Base-by-base conservation (phyloP, 2,113 vertebrate genomes). In the Turnix velox region DNA sequence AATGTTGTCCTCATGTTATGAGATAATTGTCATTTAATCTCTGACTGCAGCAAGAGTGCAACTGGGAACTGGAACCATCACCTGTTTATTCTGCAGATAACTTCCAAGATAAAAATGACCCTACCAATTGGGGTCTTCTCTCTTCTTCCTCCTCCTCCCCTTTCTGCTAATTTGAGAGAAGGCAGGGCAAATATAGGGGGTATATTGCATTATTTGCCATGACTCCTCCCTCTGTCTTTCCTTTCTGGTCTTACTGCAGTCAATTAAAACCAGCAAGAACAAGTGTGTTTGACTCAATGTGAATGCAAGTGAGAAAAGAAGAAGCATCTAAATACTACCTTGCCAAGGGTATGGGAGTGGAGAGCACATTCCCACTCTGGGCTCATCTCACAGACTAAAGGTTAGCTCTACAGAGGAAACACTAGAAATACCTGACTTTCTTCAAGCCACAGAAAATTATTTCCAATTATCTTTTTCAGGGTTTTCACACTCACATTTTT, bases 141-240 rank as follows among this genome's bases (percentile, higher is more conserved):
- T 87, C 82, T 65, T 89, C 83, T 87, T 87, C 67, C 92, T 93
- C 67, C 92, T 93, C 73, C 92, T 78, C 78, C 35, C 86, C 75
- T 76, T 61, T 83, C 77, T 79, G 59, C 93, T 89, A 43, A 74
- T 59, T 46, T 40, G 72, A 79, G 82, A 87, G 77, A 87, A 69
- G 77, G 62, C 73, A 84, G 73, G 76, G 55, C 83, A 69, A 61
- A 59, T 62, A 74, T 69, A 65, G 77, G 68, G 72, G 82, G 79
- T 43, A 55, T 20, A 69, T 4, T 20, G 42, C 30, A 87, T 83
- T 59, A 83, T 75, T 73, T 74, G 67, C 55, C 72, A 49, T 24
- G 39, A 83, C 72, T 83, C 59, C 61, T 89, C 81, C 61, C 87
- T 87, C 73, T 59, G 39, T 18, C 78, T 46, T 52, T 74, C 73